These are phyloP conservation scores for Corydoras maculifer DNA, from an alignment of 2,113 vertebrate genomes.

Conservation along the genomic window DNA sequence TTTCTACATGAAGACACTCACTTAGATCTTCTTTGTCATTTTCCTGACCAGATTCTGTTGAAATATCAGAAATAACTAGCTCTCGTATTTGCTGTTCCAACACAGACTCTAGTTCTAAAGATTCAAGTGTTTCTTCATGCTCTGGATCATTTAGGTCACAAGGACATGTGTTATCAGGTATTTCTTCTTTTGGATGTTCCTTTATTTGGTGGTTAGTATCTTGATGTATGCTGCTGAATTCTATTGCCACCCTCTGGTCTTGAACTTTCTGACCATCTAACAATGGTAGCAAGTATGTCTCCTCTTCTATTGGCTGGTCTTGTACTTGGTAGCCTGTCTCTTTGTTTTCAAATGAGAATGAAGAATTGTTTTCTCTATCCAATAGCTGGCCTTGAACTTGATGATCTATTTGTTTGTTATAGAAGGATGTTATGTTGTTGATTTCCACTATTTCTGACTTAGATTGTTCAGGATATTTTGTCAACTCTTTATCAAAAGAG, in stretches of 20 bases:
- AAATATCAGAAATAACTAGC: conserved; percentile 18
- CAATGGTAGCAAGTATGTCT: neutral
- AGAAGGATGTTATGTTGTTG: neutral
- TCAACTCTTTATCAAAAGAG: neutral
- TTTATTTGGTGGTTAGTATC: neutral
- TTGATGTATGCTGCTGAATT: neutral
- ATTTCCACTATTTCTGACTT: neutral
- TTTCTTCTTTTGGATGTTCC: neutral
- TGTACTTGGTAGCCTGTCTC: neutral
- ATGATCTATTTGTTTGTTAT: neutral
- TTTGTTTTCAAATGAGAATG: neutral
- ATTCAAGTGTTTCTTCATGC: neutral
- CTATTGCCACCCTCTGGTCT: neutral
- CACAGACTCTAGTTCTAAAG: conserved; percentile 17
- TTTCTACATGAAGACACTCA: conserved; percentile 61
- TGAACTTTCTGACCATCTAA: neutral
- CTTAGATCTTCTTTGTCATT: conserved; percentile 53
- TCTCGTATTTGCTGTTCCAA: conserved; percentile 34
- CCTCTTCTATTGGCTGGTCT: neutral
- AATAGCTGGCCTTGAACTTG: neutral
- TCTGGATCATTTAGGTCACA: conserved; percentile 18
- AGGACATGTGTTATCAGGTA: neutral
- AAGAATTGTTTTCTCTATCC: neutral
- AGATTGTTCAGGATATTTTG: neutral
- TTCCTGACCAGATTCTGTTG: conserved; percentile 37